phyloP scores from a whole-genome alignment of 2,888 invertebrate genomes.

The Agelastica alni region DNA sequence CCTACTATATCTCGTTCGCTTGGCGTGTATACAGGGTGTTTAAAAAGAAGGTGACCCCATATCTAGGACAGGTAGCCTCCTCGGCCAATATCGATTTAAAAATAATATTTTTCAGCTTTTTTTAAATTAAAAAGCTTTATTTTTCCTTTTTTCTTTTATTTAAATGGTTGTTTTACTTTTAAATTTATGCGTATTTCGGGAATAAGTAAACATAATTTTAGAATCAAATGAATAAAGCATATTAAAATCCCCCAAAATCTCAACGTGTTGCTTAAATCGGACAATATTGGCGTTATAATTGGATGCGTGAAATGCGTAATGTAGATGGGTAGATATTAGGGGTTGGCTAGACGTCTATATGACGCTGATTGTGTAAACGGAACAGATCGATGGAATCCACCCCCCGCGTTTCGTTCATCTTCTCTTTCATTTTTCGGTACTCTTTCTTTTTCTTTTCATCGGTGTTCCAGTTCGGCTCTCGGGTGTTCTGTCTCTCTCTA shows the following conservation, averaged over 20 bases:
- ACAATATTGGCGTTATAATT: conserved; percentile 43
- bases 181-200: too few relatives aligned
- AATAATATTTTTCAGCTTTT: too few relatives aligned
- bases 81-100: too few relatives aligned
- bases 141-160: too few relatives aligned
- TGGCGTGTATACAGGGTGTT: too few relatives aligned
- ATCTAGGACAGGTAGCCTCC: too few relatives aligned
- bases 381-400: conserved; percentile 51
- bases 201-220: too few relatives aligned
- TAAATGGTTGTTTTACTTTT: too few relatives aligned
- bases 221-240: too few relatives aligned
- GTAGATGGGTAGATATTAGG: conserved; percentile 44
- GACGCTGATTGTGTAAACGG: conserved; percentile 49
- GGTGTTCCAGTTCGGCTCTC: background rate
- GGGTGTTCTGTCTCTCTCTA: conserved; percentile 17
- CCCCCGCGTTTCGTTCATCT: conserved; percentile 37
- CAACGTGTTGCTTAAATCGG: conserved; percentile 26
- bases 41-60: too few relatives aligned
- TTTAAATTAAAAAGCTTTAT: too few relatives aligned
- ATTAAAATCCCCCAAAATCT: conserved; percentile 1
- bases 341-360: conserved; percentile 54
- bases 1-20: too few relatives aligned
- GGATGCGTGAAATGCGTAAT: conserved; percentile 38
- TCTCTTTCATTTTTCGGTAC: conserved; percentile 34
- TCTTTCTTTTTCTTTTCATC: conserved; percentile 34